A percentile compares a stretch with the other conserved stretches of the same genome.
These are phyloP conservation scores for Maniola hyperantus DNA, from an alignment of 2,888 invertebrate species.

Conservation along the genomic window DNA sequence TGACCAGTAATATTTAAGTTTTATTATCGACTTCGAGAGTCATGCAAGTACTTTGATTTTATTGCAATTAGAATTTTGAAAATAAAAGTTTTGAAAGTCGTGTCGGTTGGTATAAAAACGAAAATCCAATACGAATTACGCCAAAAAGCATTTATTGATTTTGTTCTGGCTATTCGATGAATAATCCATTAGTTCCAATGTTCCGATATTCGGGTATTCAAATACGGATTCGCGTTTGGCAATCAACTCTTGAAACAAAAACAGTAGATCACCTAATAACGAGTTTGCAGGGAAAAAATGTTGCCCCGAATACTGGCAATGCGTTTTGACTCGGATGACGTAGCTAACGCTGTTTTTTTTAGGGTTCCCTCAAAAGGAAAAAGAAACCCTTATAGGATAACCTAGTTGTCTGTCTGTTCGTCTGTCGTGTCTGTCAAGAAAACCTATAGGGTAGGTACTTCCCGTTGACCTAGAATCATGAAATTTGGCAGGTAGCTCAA, in stretches of 20 bases:
- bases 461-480: too few relatives aligned
- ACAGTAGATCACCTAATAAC: conserved; percentile 27
- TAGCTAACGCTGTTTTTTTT: too few relatives aligned
- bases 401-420: too few relatives aligned
- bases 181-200: conserved; percentile 44
- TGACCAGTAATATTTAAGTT: too few relatives aligned
- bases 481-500: too few relatives aligned
- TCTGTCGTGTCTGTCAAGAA: too few relatives aligned
- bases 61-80: too few relatives aligned
- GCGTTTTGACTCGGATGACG: background rate
- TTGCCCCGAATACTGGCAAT: background rate
- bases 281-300: conserved; percentile 3
- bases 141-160: conserved; percentile 47
- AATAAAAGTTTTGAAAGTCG: conserved; percentile 1
- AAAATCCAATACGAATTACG: conserved; percentile 39
- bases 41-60: too few relatives aligned
- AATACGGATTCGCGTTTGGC: conserved; percentile 35
- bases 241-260: conserved; percentile 30
- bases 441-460: too few relatives aligned
- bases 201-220: conserved; percentile 31
- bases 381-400: too few relatives aligned
- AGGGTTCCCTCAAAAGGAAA: too few relatives aligned
- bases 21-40: too few relatives aligned
- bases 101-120: conserved; percentile 3
- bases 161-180: conserved; percentile 43